These are phyloP conservation scores for Odontothrips loti DNA, from an alignment of 2,888 invertebrate species.

Conservation along the genomic window DNA sequence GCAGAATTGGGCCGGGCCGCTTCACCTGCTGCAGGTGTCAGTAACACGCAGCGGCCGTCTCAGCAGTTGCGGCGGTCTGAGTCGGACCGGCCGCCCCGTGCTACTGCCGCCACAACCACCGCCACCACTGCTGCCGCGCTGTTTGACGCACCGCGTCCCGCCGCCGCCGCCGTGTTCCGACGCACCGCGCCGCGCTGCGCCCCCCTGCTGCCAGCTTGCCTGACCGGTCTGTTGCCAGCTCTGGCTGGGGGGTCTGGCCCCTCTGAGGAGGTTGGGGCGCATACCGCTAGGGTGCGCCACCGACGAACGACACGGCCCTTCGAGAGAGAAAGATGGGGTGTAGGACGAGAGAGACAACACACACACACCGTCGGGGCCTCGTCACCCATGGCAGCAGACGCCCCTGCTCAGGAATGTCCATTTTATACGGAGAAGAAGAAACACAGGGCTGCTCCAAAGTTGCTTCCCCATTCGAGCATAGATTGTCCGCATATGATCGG, in stretches of 20 bases:
- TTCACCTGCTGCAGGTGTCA: too few species aligned
- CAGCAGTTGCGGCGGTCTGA: too few species aligned
- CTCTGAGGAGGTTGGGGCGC: not conserved
- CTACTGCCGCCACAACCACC: not conserved
- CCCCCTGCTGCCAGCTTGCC: not conserved
- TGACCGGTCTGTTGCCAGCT: not conserved
- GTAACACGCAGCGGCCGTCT: too few species aligned
- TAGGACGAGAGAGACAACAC: not conserved
- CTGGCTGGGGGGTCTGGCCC: not conserved
- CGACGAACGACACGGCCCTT: not conserved
- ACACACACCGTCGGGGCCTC: not conserved
- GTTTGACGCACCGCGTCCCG: conserved; percentile 10
- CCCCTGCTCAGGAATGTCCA: too few species aligned
- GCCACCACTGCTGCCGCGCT: not conserved
- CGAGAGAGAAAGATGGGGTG: not conserved
- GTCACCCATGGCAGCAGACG: too few species aligned
- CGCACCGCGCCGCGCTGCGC: not conserved
- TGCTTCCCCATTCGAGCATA: too few species aligned
- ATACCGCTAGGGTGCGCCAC: not conserved
- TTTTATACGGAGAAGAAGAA: too few species aligned
- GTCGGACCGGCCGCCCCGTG: too few species aligned
- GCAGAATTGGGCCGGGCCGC: too few species aligned
- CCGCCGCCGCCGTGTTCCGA: not conserved
- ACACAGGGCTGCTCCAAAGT: too few species aligned
- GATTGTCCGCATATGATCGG: too few species aligned